Base-by-base conservation (phyloP, 2,797 vertebrate species). In the Anas bahamensis region DNA sequence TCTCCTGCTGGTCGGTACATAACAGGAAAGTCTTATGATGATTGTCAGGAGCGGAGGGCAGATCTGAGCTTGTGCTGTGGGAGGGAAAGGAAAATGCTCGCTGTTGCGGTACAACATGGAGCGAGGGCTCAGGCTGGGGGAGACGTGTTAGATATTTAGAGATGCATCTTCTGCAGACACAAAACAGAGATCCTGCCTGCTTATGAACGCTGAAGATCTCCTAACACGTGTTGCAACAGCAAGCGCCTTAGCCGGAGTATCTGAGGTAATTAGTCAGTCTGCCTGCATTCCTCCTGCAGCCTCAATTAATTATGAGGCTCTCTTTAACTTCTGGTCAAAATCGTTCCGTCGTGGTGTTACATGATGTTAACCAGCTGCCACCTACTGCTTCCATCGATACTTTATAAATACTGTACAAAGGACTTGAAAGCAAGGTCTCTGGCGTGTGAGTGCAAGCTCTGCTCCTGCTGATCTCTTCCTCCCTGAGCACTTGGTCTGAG, bases 281-380 rank as follows among this genome's bases (percentile, higher is more conserved):
- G 90, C 86, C 42, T 86, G 73, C 50, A 13, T 90, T 91, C 66
- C 41, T 95, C 52, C 55, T 77, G 65, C 82, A 88, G 61, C 69
- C 83, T 89, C 93, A 90, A 75, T 96, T 94, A 94, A 92, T 96
- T 94, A 94, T 10, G 52, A 89, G 35, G 42, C 39, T 89, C 23
- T 75, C 6, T 14, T 60, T 93, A 83, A 83, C 81, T 91, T 72
- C 78, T 94, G 86, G 72, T 82, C 94, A 57, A 29, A 92, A 88
- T 42, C 1, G 0, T 83, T 91, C 50, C 44, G 63, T 61, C 31
- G 78, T 33, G 42, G 78, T 87, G 93, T 86, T 83, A 37, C 3
- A 52, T 64, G 88, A 96, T 76, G 88, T 89, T 93, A 89, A 92
- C 86, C 92, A 93, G 88, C 94, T 94, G 86, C 88, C 70, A 75